phyloP scores from a whole-genome alignment of 2,797 vertebrate species.

The Dendrocincla tyrannina region DNA sequence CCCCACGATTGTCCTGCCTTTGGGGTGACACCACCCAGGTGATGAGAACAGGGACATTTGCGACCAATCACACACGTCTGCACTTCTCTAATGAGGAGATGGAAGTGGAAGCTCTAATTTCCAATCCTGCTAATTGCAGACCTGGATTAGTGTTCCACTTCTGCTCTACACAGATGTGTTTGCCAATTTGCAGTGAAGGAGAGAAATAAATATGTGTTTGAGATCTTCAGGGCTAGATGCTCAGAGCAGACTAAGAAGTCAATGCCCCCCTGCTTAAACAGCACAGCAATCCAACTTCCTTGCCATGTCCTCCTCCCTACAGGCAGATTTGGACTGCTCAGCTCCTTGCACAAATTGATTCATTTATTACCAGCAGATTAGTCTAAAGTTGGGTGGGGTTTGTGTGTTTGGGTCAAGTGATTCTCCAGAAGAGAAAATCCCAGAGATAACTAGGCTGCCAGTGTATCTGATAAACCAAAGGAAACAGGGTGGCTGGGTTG shows the following conservation, averaged over 20 bases:
- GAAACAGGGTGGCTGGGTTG: neutral
- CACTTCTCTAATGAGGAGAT: neutral
- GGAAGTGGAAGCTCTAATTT: neutral
- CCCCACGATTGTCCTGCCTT: neutral
- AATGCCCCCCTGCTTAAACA: neutral
- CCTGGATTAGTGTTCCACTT: neutral
- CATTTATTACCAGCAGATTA: neutral
- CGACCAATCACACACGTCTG: neutral
- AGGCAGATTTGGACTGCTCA: neutral
- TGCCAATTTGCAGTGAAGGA: neutral
- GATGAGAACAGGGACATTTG: neutral
- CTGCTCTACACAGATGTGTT: neutral
- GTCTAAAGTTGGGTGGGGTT: neutral
- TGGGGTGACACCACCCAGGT: fast-evolving
- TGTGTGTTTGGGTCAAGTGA: neutral
- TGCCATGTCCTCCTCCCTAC: neutral
- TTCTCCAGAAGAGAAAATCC: neutral
- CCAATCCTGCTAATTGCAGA: neutral
- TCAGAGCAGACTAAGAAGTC: neutral
- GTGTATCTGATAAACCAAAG: neutral
- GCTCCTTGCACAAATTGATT: neutral
- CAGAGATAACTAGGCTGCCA: neutral
- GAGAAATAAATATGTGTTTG: neutral
- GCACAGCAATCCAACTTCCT: neutral
- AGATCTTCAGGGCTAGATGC: neutral